Conservation (phyloP, 2,113 vertebrate genomes). For the Zosterops japonicus region DNA sequence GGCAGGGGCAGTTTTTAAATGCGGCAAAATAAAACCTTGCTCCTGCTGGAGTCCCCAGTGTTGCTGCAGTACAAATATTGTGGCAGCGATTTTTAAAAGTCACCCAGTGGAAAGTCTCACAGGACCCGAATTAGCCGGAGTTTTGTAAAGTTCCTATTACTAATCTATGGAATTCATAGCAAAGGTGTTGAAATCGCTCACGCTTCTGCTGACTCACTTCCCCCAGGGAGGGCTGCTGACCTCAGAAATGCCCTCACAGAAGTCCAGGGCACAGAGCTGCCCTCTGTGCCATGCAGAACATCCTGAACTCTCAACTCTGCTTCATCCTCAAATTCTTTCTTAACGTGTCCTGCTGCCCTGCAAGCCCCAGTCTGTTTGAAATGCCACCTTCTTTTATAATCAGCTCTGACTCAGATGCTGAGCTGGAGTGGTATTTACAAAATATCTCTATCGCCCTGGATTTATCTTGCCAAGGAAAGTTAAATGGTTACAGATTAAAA, state of each 20-base stretch:
- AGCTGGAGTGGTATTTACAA: constrained; percentile 54
- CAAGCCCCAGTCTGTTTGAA: neutral
- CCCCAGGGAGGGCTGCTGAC: constrained; percentile 7
- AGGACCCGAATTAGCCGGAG: neutral
- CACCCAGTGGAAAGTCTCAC: neutral
- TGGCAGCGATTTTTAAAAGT: neutral
- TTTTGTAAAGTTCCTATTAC: constrained; percentile 8
- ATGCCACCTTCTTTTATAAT: constrained; percentile 8
- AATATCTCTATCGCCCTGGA: constrained; percentile 25
- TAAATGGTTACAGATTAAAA: constrained; percentile 72
- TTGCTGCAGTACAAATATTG: neutral
- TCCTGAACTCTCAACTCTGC: neutral
- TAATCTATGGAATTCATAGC: constrained; percentile 42
- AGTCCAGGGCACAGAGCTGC: neutral
- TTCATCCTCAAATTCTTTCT: neutral
- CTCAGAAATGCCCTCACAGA: constrained; percentile 13
- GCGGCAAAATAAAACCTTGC: neutral
- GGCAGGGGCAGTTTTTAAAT: neutral
- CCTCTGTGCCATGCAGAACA: neutral
- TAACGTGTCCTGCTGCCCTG: neutral
- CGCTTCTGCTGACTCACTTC: constrained; percentile 44
- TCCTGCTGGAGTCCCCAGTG: neutral
- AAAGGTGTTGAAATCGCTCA: constrained; percentile 50
- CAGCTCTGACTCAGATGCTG: constrained; percentile 12
- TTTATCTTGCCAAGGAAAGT: constrained; percentile 62